phyloP scores from a whole-genome alignment of 2,888 invertebrate genomes.

The Archaeoteleia sp. region DNA sequence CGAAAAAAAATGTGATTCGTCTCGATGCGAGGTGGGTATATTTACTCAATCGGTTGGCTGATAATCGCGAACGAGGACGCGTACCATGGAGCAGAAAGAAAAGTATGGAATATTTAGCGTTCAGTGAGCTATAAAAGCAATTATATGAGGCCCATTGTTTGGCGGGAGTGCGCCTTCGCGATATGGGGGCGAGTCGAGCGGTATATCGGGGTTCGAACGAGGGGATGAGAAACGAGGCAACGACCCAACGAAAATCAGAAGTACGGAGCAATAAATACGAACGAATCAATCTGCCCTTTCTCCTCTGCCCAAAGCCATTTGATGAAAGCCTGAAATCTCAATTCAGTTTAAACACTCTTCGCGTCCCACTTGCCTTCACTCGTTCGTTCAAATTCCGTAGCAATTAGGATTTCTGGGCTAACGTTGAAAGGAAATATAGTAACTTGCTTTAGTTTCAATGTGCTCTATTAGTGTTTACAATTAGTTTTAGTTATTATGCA shows the following conservation, averaged over 20 bases:
- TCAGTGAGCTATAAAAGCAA: constrained; percentile 75
- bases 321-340: constrained; percentile 57
- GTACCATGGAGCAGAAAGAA: constrained; percentile 64
- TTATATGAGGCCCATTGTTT: constrained; percentile 74
- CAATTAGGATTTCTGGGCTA: constrained; percentile 10
- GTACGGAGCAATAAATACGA: constrained; percentile 71
- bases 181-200: constrained; percentile 64
- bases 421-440: neutral
- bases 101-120: constrained; percentile 75
- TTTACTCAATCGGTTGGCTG: constrained; percentile 71
- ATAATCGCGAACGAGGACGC: constrained; percentile 64
- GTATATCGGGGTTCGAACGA: constrained; percentile 47
- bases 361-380: constrained; percentile 39
- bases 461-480: too few species aligned
- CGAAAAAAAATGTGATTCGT: constrained; percentile 52
- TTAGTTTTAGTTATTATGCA: too few species aligned
- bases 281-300: constrained; percentile 63
- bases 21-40: constrained; percentile 56
- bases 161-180: constrained; percentile 71
- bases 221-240: constrained; percentile 45
- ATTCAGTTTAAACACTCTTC: constrained; percentile 58
- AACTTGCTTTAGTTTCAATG: neutral
- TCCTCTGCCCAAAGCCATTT: constrained; percentile 48
- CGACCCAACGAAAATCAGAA: constrained; percentile 66
- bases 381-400: constrained; percentile 47